Percentiles rank a stretch among this genome's conserved stretches.
phyloP scores from a whole-genome alignment of 2,888 invertebrate genomes.

The Lasioglossum villosulum region DNA sequence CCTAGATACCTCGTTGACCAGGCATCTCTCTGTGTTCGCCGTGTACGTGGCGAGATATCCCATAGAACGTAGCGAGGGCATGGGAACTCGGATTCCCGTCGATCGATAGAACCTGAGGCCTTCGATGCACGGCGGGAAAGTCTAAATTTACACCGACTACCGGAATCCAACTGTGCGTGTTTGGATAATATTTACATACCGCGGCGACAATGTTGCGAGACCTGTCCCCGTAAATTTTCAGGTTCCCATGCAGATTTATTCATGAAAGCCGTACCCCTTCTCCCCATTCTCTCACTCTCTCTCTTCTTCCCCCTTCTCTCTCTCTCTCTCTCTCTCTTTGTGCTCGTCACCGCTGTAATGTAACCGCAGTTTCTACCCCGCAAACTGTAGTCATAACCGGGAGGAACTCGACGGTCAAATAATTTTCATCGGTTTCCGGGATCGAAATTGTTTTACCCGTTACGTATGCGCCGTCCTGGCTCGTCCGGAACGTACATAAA shows the following conservation, averaged over 20 bases:
- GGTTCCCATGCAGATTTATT: conserved; percentile 59
- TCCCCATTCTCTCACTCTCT: not conserved
- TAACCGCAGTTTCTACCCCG: conserved; percentile 19
- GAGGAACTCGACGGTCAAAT: conserved; percentile 8
- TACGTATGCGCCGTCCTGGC: not conserved
- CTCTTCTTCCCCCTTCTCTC: not conserved
- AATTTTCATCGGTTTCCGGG: conserved; percentile 23
- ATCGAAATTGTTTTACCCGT: conserved; percentile 5
- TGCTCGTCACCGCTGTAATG: conserved; percentile 9
- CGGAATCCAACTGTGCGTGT: conserved; percentile 49
- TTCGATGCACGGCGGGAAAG: conserved; percentile 31
- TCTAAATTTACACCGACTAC: conserved; percentile 57
- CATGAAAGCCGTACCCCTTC: conserved; percentile 33
- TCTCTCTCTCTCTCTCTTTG: not conserved
- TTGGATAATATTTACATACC: conserved; percentile 62
- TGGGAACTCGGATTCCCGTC: conserved; percentile 24
- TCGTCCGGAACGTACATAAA: not conserved
- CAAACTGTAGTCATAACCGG: conserved; percentile 21
- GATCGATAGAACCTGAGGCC: conserved; percentile 47
- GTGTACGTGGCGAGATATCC: conserved; percentile 10
- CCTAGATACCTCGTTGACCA: conserved; percentile 12
- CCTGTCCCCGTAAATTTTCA: conserved; percentile 42
- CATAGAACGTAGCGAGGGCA: conserved; percentile 18
- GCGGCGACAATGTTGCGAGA: conserved; percentile 35
- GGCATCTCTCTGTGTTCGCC: not conserved